A percentile compares a stretch with the other conserved stretches of the same genome.
Evolutionary conservation across 2,113 vertebrate species (phyloP).

Genomic region (Vimba vimba): DNA sequence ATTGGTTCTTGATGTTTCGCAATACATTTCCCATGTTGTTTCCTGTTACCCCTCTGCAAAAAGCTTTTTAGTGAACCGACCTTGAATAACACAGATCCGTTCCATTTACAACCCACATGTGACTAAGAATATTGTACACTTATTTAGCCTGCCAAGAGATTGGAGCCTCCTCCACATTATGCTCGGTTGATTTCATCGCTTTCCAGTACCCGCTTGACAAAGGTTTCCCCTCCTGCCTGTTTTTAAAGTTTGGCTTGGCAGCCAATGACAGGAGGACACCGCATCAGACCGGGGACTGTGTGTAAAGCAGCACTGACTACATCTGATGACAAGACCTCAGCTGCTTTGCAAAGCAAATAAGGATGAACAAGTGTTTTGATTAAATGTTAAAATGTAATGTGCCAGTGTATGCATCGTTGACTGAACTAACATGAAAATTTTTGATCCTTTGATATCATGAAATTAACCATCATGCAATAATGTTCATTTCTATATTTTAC

Average conservation of each 20-base stretch:
- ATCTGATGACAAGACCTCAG: conserved; percentile 54
- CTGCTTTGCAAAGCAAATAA: conserved; percentile 73
- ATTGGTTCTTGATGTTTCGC: not conserved
- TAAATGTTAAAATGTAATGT: not conserved
- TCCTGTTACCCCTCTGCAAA: not conserved
- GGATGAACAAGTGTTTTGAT: conserved; percentile 19
- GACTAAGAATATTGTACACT: conserved; percentile 29
- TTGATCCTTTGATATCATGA: not conserved
- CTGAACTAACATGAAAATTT: not conserved
- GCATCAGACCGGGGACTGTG: conserved; percentile 60
- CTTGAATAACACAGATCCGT: not conserved
- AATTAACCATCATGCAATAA: not conserved
- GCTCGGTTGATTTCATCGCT: conserved; percentile 55
- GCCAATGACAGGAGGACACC: conserved; percentile 71
- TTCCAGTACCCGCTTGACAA: conserved; percentile 61
- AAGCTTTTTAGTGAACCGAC: not conserved
- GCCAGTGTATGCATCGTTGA: not conserved
- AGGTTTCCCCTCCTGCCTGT: conserved; percentile 48
- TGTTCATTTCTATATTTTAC: not conserved
- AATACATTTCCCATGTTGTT: not conserved
- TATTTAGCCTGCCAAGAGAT: conserved; percentile 45
- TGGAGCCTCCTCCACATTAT: conserved; percentile 45
- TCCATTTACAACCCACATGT: not conserved
- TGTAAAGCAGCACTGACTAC: conserved; percentile 64
- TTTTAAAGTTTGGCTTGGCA: conserved; percentile 51